These are phyloP conservation scores for Synanthedon formicaeformis DNA, from an alignment of 2,888 invertebrate species.

Conservation along the genomic window DNA sequence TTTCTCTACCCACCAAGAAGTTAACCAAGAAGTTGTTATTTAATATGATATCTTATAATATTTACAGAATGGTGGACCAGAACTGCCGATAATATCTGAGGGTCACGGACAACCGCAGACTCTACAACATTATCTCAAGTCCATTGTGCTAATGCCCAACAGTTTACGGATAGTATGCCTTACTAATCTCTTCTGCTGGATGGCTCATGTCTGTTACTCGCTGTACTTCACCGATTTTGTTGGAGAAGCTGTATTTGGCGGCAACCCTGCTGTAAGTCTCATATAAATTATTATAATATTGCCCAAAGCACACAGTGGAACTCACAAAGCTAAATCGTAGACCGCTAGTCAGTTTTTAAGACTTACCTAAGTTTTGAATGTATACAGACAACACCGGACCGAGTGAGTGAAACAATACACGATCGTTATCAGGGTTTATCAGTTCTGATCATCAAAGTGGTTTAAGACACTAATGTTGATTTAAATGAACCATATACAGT, in stretches of 20 bases:
- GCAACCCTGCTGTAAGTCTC: slow-evolving; percentile 79
- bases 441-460: no score
- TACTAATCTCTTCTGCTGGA: slow-evolving; percentile 97
- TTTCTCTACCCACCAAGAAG: no score
- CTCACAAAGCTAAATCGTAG: no score
- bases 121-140: slow-evolving; percentile 83
- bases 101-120: slow-evolving; percentile 46
- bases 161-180: slow-evolving; percentile 88
- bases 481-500: no score
- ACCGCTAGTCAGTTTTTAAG: no score
- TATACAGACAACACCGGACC: no score
- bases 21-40: no score
- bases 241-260: slow-evolving; percentile 89
- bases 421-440: no score
- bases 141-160: slow-evolving; percentile 92
- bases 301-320: no score
- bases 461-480: no score
- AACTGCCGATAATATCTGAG: slow-evolving; percentile 14
- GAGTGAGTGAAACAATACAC: no score
- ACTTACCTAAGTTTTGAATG: no score
- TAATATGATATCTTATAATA: background rate
- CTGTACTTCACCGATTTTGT: slow-evolving; percentile 97
- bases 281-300: background rate
- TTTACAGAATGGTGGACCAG: background rate
- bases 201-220: slow-evolving; percentile 97